Evolutionary conservation across 2,888 invertebrate genomes (phyloP), one percentile per base, ranked within the genome.

Genomic region (Pelosia muscerda): DNA sequence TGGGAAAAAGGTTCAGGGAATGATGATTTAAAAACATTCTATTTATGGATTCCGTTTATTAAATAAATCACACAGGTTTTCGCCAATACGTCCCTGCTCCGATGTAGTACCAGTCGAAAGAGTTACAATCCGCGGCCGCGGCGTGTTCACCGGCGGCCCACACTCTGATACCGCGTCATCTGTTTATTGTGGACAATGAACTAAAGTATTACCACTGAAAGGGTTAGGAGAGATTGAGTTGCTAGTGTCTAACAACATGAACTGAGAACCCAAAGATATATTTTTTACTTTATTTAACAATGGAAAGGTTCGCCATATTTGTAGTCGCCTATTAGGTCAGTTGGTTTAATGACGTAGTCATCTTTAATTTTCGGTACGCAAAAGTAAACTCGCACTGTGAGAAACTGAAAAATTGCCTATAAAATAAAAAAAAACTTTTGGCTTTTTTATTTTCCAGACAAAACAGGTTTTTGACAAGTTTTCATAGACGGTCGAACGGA

Each of bases 131-230:
- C 84, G 87, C 86, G 89, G 84, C 82, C 79, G 88, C 83, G 86
- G 86, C 91, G 85, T 94, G 92, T 93, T 89, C 90, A 86, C 76
- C 84, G 83, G 84, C 92, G 86, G 89, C 94, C 94, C 93, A 93
- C 93, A 92, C 94, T 89, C 85, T 76, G 91, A 91, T 92, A 92
- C 87, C 82, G 86, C 84, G 84, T 93, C 93, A 92, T 93, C 94
- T 93, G 92, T 92, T 92, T 91, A 91, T 93, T 92, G 88, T 82
- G 84, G 85, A 84, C 88, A 83, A 72, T 63, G 79, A 79, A 66
- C 65, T 79, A 79, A 71, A 76, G 49, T 15, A 22, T 66, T 56
- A 65, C 15, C 2, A 62, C 79, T 80, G 66, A 79, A 82, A 74
- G 77, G 38, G 76, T 38, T 73, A 68, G 68, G 65, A 23, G 10